Percentiles rank a stretch among this genome's conserved stretches.
Evolutionary conservation across 1,140 invertebrate genomes (phyloP).

Genomic region (Olivierus martensii): DNA sequence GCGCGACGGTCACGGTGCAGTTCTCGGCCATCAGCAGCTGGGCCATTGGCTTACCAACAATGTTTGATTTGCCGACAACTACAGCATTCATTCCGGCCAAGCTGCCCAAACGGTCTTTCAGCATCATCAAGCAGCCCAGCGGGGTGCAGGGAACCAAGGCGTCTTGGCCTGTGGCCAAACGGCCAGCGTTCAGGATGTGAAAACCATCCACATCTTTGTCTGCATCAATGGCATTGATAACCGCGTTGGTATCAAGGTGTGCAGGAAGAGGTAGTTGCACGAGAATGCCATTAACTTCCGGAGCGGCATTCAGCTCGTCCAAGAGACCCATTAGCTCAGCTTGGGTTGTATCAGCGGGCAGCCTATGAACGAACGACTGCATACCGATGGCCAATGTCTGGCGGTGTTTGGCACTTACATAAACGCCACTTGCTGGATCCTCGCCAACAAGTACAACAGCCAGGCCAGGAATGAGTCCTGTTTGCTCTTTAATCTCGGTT

Average conservation of each 20-base stretch:
- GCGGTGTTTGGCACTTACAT: neutral
- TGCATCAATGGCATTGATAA: constrained; percentile 8
- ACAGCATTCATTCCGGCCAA: constrained; percentile 27
- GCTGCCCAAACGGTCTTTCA: constrained; percentile 19
- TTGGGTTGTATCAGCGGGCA: neutral
- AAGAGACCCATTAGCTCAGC: neutral
- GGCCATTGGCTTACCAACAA: constrained; percentile 87
- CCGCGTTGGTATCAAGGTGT: neutral
- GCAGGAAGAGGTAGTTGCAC: neutral
- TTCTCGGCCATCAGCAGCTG: constrained; percentile 93
- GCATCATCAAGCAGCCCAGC: neutral
- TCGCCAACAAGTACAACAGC: neutral
- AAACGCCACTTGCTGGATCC: neutral
- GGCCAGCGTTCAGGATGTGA: neutral
- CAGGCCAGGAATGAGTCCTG: neutral
- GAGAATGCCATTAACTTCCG: neutral
- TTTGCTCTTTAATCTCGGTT: no score
- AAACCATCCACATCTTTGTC: constrained; percentile 17
- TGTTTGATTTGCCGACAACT: constrained; percentile 60
- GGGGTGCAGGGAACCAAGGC: neutral
- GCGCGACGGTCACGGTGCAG: constrained; percentile 91
- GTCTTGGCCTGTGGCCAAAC: neutral
- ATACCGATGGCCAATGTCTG: neutral
- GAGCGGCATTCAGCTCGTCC: neutral
- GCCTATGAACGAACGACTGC: neutral